These are phyloP conservation scores for Micoletzkya japonica DNA, from an alignment of 2,888 invertebrate genomes.

Conservation along the genomic window DNA sequence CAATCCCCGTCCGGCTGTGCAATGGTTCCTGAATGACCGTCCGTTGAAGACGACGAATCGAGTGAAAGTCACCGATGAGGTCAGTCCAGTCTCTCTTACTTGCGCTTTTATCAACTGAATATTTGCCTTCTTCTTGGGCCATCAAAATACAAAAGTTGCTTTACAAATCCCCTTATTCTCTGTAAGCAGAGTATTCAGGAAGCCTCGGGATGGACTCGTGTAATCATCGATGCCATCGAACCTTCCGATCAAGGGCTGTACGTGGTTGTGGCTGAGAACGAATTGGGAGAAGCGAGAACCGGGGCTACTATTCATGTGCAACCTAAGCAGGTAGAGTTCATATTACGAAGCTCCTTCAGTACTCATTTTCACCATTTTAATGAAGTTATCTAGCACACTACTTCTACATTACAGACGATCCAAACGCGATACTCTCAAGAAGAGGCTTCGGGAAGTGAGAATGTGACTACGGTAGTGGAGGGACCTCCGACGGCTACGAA, in stretches of 20 bases:
- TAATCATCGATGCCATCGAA: conserved; percentile 46
- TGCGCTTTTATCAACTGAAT: background rate
- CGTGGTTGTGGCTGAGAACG: conserved; percentile 83
- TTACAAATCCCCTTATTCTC: background rate
- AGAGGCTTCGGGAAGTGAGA: conserved; percentile 15
- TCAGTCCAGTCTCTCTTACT: conserved; percentile 1
- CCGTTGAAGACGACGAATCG: conserved; percentile 41
- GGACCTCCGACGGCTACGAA: conserved; percentile 8
- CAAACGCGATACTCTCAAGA: conserved; percentile 3
- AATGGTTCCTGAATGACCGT: conserved; percentile 57
- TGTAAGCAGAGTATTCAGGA: conserved; percentile 43
- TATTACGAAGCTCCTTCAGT: no score
- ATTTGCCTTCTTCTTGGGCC: background rate
- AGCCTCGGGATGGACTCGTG: conserved; percentile 57
- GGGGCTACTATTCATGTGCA: conserved; percentile 76
- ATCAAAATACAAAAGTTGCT: background rate
- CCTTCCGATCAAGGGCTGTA: conserved; percentile 73
- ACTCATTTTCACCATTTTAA: no score
- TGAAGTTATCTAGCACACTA: no score
- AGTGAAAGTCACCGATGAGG: conserved; percentile 36
- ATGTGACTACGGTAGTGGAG: conserved; percentile 1
- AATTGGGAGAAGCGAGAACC: conserved; percentile 85
- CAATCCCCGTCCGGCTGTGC: conserved; percentile 55
- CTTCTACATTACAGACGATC: background rate
- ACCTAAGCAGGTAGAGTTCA: no score